Evolutionary conservation across 2,113 vertebrate genomes (phyloP), one percentile per base, ranked within the genome.

Genomic region (Vanacampus margaritifer): DNA sequence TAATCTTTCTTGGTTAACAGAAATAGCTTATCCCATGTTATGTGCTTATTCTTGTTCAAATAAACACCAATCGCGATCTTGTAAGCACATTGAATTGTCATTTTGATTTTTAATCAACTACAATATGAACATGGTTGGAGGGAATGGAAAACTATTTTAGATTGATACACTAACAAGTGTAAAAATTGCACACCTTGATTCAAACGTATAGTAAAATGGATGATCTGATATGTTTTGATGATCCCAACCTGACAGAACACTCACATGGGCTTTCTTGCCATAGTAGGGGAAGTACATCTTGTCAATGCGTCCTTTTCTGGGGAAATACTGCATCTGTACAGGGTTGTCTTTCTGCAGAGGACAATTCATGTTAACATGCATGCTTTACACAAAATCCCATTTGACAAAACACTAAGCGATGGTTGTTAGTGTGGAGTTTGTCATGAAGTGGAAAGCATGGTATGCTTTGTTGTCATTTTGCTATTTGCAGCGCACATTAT

Each of bases 201-300:
- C 2, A 32, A 32, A 32, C 28, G 4, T 32, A 4, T 32, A 32
- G 28, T 32, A 32, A 32, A 32, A 4, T 32, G 28, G 28, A 32
- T 41, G 39, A 41, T 41, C 39, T 11, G 39, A 3, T 11, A 9
- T 39, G 6, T 3, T 39, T 39, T 11, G 37, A 4, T 8, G 8
- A 73, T 75, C 72, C 10, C 28, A 73, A 39, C 37, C 0, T 5
- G 51, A 48, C 28, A 46, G 1, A 69, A 82, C 75, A 96, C 97
- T 98, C 91, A 98, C 97, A 12, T 98, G 95, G 45, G 89, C 85
- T 76, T 92, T 94, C 86, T 97, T 98, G 64, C 97, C 97, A 54
- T 96, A 98, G 83, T 98, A 98, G 9, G 96, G 97, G 85, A 95
- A 98, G 86, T 97, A 98, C 92, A 94, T 98, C 90, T 94, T 92